Base-by-base conservation (phyloP, 2,113 vertebrate genomes). In the Eidolon helvum region DNA sequence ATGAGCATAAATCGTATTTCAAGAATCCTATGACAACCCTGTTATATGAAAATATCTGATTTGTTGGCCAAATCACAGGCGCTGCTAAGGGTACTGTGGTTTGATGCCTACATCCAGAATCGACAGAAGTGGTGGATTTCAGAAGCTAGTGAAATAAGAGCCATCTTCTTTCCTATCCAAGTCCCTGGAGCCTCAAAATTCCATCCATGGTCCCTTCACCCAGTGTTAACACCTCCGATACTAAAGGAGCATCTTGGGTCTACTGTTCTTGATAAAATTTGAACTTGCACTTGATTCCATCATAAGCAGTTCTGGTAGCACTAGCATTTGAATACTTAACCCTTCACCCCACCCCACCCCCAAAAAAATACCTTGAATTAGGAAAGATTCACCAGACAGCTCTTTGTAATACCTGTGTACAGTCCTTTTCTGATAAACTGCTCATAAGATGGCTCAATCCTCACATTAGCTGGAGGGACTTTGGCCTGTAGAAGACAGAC, bases 291-390 rank as follows among this genome's bases (percentile, higher is more conserved):
- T 89, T 65, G 28, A 26, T 63, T 50, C 57, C 10, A 5, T 78
- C 61, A 9, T 19, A 50, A 78, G 45, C 11, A 35, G 71, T 57
- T 72, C 33, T 6, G 66, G 15, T 30, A 69, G 50, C 4, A 26
- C 55, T 40, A 50, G 18, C 4, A 43, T 21, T 30, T 69, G 84
- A 83, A 22, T 61, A n/a, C 22, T 43, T 43, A 43, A 43, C 43
- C 43, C 43, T 43, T 8, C 43, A 43, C 43, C 43, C 43, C 43
- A n/a, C 53, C 7, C 19, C 3, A 3, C 12, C 38, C n/a, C 33
- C 2, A 0, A 4, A 65, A 28, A 57, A 45, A 8, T 7, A 57
- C 21, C 4, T 16, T n/a, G 4, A 33, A 0, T 63, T 35, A 5
- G 53, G 45, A 45, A 10, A 15, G 35, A 24, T 48, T 66, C 40